Conservation (phyloP, 2,888 invertebrate species). For the Leucoptera coffeella region DNA sequence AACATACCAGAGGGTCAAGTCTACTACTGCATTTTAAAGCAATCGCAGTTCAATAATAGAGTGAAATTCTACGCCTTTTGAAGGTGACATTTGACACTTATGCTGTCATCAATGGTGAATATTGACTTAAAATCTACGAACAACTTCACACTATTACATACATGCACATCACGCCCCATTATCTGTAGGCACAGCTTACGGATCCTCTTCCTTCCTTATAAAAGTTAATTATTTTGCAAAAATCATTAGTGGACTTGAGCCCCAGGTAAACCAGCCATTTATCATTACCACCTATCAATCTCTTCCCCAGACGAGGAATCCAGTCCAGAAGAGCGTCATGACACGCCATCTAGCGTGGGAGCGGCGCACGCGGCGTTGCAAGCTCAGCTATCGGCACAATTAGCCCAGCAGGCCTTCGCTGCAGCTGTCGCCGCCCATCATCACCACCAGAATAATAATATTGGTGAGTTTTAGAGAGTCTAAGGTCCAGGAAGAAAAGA, state of each 20-base stretch:
- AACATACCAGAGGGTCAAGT: too few relatives aligned
- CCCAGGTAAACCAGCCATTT: too few relatives aligned
- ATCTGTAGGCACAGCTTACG: neutral
- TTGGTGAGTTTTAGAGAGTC: slow-evolving; percentile 32
- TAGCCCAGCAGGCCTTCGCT: slow-evolving; percentile 56
- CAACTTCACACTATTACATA: too few relatives aligned
- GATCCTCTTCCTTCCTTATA: neutral
- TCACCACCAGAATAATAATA: slow-evolving; percentile 55
- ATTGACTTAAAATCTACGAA: too few relatives aligned
- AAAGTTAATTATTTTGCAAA: too few relatives aligned
- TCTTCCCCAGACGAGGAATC: slow-evolving; percentile 22
- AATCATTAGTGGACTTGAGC: too few relatives aligned
- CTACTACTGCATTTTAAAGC: too few relatives aligned
- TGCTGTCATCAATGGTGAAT: too few relatives aligned
- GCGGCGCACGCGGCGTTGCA: slow-evolving; percentile 42
- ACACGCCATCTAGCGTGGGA: slow-evolving; percentile 17
- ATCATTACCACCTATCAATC: too few relatives aligned
- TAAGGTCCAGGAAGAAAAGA: neutral
- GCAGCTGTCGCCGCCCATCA: slow-evolving; percentile 56
- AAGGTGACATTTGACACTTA: too few relatives aligned
- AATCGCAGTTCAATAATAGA: too few relatives aligned
- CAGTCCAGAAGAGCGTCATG: slow-evolving; percentile 36
- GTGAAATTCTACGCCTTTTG: too few relatives aligned
- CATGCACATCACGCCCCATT: neutral
- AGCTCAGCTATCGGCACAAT: slow-evolving; percentile 56